Conservation (phyloP, 2,888 invertebrate genomes). For the Sceliomorpha sp. region DNA sequence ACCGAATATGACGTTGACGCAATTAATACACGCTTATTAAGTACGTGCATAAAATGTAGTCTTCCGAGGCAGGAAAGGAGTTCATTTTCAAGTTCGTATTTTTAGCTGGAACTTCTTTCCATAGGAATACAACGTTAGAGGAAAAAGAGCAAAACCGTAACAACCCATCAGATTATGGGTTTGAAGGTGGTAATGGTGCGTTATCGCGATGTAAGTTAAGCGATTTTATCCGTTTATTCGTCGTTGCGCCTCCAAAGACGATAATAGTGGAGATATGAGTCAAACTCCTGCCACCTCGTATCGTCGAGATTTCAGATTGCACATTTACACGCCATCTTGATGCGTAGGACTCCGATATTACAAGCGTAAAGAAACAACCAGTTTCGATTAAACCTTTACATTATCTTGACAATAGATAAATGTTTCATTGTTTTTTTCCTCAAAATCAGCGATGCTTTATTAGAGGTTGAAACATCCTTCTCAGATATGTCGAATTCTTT, state of each 20-base stretch:
- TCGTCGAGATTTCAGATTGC: slow-evolving; percentile 68
- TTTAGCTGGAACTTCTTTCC: slow-evolving; percentile 7
- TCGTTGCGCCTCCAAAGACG: slow-evolving; percentile 60
- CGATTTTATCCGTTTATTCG: slow-evolving; percentile 75
- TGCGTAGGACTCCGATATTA: slow-evolving; percentile 33
- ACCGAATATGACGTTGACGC: too few relatives aligned
- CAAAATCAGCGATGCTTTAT: too few relatives aligned
- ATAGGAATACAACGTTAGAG: background rate
- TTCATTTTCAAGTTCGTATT: slow-evolving; percentile 29
- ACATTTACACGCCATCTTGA: slow-evolving; percentile 60
- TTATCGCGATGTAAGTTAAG: slow-evolving; percentile 62
- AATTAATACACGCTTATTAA: too few relatives aligned
- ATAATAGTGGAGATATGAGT: slow-evolving; percentile 69
- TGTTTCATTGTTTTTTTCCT: background rate
- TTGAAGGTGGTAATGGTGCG: slow-evolving; percentile 65
- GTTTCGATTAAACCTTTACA: slow-evolving; percentile 17
- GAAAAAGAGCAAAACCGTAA: slow-evolving; percentile 44
- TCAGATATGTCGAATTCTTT: too few relatives aligned
- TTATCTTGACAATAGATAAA: slow-evolving; percentile 28
- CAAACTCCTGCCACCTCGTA: slow-evolving; percentile 51
- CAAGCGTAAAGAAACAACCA: slow-evolving; percentile 20
- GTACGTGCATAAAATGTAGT: background rate
- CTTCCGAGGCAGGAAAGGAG: background rate
- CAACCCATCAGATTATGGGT: slow-evolving; percentile 64
- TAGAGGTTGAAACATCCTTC: too few relatives aligned